Evolutionary conservation across 2,888 invertebrate genomes (phyloP).

Genomic region (Crocallis elinguaria): DNA sequence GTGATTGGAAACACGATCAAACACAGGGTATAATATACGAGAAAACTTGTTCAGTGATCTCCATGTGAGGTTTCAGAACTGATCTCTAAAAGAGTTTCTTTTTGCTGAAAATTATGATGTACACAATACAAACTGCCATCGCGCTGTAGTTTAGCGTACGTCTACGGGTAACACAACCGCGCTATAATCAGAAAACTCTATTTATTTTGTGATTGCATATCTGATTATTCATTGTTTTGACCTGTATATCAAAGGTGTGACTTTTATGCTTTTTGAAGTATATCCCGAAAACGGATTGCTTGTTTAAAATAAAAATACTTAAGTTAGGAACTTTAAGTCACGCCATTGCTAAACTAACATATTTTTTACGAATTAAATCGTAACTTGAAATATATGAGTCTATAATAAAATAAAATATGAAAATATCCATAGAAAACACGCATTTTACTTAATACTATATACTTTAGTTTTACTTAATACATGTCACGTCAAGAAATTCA

Average conservation of each 20-base stretch:
- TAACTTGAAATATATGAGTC: too few species aligned
- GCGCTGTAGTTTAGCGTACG: constrained; percentile 35
- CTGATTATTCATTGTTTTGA: constrained; percentile 43
- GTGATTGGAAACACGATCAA: constrained; percentile 70
- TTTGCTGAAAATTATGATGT: neutral
- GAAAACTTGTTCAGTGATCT: constrained; percentile 61
- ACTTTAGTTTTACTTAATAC: too few species aligned
- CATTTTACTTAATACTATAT: too few species aligned
- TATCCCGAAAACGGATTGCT: too few species aligned
- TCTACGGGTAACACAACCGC: constrained; percentile 24
- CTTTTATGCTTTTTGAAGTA: neutral
- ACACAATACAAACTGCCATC: neutral
- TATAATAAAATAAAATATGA: too few species aligned
- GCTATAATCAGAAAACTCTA: constrained; percentile 46
- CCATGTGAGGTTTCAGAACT: constrained; percentile 34
- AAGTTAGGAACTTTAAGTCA: too few species aligned
- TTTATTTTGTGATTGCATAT: constrained; percentile 48
- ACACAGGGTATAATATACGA: constrained; percentile 73
- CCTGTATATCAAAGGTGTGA: neutral
- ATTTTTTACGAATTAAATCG: too few species aligned
- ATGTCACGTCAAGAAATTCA: too few species aligned
- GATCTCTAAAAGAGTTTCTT: too few species aligned
- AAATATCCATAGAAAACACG: too few species aligned
- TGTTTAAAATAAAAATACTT: too few species aligned
- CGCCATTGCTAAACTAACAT: too few species aligned